Percentiles rank a stretch among this genome's conserved stretches.
Evolutionary conservation across 2,797 vertebrate genomes (phyloP).

Genomic region (Sandelia bainsii): DNA sequence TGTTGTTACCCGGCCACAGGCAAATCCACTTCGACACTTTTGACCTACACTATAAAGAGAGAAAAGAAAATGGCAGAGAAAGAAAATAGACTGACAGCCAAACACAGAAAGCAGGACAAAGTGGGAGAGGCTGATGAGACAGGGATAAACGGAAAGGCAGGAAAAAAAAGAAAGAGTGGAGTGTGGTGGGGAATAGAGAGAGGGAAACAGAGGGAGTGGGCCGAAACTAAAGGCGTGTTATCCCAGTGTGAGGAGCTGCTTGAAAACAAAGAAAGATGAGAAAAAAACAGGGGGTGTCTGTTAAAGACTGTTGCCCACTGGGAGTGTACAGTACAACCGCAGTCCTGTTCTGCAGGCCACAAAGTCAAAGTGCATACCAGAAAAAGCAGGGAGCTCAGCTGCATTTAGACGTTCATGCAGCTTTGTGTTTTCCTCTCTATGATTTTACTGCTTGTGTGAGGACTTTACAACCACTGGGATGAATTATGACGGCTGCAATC

Average conservation of each 20-base stretch:
- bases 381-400: slow-evolving; percentile 19
- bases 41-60: slow-evolving; percentile 23
- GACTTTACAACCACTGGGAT: slow-evolving; percentile 39
- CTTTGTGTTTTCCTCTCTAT: slow-evolving; percentile 27
- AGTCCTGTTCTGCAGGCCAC: slow-evolving; percentile 10
- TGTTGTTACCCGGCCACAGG: slow-evolving; percentile 15
- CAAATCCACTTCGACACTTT: slow-evolving; percentile 26
- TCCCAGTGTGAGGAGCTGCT: slow-evolving; percentile 40
- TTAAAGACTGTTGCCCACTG: slow-evolving; percentile 17
- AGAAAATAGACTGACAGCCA: slow-evolving; percentile 11
- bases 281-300: slow-evolving; percentile 37
- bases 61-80: not conserved
- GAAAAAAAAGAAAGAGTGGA: not conserved
- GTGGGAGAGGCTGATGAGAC: not conserved
- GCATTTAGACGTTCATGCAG: slow-evolving; percentile 7
- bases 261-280: slow-evolving; percentile 46
- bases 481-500: slow-evolving; percentile 54
- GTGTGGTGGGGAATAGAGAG: not conserved
- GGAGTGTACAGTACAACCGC: slow-evolving; percentile 4
- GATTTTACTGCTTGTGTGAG: slow-evolving; percentile 31
- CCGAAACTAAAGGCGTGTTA: slow-evolving; percentile 17
- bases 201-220: not conserved
- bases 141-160: not conserved
- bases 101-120: slow-evolving; percentile 10
- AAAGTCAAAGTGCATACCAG: not conserved